These are phyloP conservation scores for Lasioglossum marginatum DNA, from an alignment of 2,888 invertebrate genomes.

Conservation along the genomic window DNA sequence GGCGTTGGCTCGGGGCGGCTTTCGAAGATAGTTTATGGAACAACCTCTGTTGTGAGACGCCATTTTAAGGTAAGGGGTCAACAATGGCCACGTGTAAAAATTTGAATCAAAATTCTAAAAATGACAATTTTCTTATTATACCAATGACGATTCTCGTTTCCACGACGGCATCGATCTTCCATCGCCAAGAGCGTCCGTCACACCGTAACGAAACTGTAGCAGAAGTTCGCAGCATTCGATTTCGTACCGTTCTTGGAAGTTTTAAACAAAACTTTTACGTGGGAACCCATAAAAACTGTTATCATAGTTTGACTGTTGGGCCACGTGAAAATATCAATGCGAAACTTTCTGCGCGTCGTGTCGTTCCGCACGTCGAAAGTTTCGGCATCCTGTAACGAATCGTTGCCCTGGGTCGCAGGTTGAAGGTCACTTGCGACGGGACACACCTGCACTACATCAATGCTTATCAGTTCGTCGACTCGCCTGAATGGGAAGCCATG, in stretches of 20 bases:
- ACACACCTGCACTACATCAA: slow-evolving; percentile 93
- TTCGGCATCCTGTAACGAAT: slow-evolving; percentile 10
- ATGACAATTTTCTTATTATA: neutral
- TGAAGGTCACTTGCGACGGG: slow-evolving; percentile 92
- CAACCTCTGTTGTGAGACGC: no score
- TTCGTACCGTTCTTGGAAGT: neutral
- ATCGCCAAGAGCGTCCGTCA: neutral
- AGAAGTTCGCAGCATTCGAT: neutral
- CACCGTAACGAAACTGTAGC: neutral
- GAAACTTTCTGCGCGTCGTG: neutral
- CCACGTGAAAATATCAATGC: neutral
- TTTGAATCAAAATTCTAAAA: neutral
- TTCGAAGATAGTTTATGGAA: no score
- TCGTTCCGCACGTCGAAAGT: neutral
- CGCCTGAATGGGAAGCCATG: slow-evolving; percentile 95
- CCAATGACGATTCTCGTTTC: neutral
- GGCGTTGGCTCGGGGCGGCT: no score
- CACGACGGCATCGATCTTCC: neutral
- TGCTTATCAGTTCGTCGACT: slow-evolving; percentile 94
- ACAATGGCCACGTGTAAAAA: neutral
- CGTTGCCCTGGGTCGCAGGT: slow-evolving; percentile 84
- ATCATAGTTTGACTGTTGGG: neutral
- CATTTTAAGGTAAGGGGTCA: neutral
- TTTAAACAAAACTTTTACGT: neutral
- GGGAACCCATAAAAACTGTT: neutral